These are phyloP conservation scores for Ypsolopha sequella DNA, from an alignment of 2,888 invertebrate species.

Conservation along the genomic window DNA sequence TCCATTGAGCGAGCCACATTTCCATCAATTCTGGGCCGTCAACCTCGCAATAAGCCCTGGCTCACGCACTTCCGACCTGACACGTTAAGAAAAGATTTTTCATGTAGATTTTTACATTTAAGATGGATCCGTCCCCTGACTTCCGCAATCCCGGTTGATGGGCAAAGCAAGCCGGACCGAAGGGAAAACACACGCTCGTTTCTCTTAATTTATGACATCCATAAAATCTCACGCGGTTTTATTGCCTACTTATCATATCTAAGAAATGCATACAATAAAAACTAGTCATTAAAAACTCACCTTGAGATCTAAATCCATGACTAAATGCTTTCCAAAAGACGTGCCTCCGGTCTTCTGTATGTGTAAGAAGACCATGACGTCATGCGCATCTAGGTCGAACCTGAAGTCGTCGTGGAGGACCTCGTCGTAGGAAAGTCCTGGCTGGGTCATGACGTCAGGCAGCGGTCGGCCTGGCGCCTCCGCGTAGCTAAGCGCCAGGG, in stretches of 20 bases:
- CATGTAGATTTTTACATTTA: slow-evolving; percentile 36
- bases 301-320: slow-evolving; percentile 90
- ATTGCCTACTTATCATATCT: too few relatives aligned
- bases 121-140: slow-evolving; percentile 27
- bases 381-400: slow-evolving; percentile 92
- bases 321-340: slow-evolving; percentile 95
- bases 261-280: too few relatives aligned
- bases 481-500: slow-evolving; percentile 56
- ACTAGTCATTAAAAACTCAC: slow-evolving; percentile 28
- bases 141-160: slow-evolving; percentile 21
- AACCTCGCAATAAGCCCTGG: slow-evolving; percentile 22
- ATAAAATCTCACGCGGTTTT: too few relatives aligned
- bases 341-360: slow-evolving; percentile 99
- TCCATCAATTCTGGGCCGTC: slow-evolving; percentile 37
- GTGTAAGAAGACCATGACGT: slow-evolving; percentile 97
- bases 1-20: slow-evolving; percentile 19
- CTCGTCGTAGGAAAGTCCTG: slow-evolving; percentile 86
- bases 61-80: slow-evolving; percentile 15
- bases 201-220: too few relatives aligned
- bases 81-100: slow-evolving; percentile 41
- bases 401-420: slow-evolving; percentile 88
- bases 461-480: slow-evolving; percentile 67
- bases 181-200: not conserved
- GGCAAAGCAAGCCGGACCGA: slow-evolving; percentile 6
- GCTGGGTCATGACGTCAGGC: slow-evolving; percentile 67